Conservation (phyloP, 2,113 vertebrate species). For the Alces alces region DNA sequence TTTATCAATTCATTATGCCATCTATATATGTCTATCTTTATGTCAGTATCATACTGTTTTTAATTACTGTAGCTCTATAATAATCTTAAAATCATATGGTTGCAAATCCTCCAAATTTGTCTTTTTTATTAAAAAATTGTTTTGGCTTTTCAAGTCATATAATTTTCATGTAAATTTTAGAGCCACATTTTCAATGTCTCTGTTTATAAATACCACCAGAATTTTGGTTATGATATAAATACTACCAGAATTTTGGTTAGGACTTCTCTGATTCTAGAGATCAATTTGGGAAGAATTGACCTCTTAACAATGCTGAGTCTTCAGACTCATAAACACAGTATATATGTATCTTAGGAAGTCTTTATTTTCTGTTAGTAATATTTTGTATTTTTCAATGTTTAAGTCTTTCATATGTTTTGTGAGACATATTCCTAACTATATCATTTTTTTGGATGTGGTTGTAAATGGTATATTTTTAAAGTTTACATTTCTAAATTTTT, state of each 20-base stretch:
- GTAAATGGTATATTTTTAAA: background rate
- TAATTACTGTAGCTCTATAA: background rate
- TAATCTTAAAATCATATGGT: background rate
- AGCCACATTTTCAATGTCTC: background rate
- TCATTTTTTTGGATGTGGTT: background rate
- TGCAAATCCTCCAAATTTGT: background rate
- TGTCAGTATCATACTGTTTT: background rate
- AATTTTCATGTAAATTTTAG: background rate
- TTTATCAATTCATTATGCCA: background rate
- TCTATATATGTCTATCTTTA: background rate
- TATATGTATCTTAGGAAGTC: background rate
- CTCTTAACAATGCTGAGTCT: background rate
- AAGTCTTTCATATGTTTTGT: background rate
- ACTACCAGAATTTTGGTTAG: background rate
- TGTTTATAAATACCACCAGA: background rate
- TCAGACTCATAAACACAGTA: background rate
- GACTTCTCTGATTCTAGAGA: background rate
- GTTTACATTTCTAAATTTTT: background rate
- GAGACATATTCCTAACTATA: background rate
- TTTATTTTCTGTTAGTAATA: background rate
- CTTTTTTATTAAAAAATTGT: background rate
- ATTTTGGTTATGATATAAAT: background rate
- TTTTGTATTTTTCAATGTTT: background rate
- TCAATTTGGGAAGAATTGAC: background rate
- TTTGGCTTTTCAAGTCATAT: background rate